Evolutionary conservation across 2,797 vertebrate species (phyloP), one percentile per base, ranked within the genome.

Genomic region (Anolis apletophallus): DNA sequence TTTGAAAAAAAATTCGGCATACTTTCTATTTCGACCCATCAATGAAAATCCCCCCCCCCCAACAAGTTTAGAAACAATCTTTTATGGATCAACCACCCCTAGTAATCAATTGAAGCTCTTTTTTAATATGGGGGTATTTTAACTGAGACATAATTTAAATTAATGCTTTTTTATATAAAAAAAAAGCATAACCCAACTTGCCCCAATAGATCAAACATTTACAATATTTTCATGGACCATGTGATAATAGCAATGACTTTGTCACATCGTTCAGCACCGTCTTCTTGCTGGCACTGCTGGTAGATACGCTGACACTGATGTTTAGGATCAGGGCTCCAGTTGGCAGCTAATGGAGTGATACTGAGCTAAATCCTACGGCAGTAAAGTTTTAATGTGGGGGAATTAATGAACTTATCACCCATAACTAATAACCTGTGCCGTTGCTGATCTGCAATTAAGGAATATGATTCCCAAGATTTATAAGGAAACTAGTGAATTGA

Each of bases 361-460:
- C 95, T 94, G 91, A 97, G 94, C 95, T 87, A 95, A 96, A 93
- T 94, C 87, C 78, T 90, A 92, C 87, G 87, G 95, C 95, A 94
- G 94, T 89, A 55, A 8, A 95, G 91, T 91, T 93, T 96, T 95
- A 95, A 94, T 90, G 3, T 90, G 88, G 88, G 74, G 83, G 90
- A 92, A 96, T 95, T 95, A 96, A 96, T 96, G 96, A 95, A 95
- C 92, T 95, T 96, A 95, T 94, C 90, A 94, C 91, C 93, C 93
- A 95, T 94, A 96, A 95, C 95, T 96, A 95, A 96, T 92, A 93
- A 94, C 88, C 81, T 91, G 93, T 93, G 89, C 88, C 91, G 89
- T 93, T 90, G 79, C 90, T 91, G 76, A 89, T 80, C 88, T 95
- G 88, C 96, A 96, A 96, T 96, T 96, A 97, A 96, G 96, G 93